A percentile compares a stretch with the other conserved stretches of the same genome.
phyloP scores from a whole-genome alignment of 2,888 invertebrate genomes.

The Sminthurides aquaticus region DNA sequence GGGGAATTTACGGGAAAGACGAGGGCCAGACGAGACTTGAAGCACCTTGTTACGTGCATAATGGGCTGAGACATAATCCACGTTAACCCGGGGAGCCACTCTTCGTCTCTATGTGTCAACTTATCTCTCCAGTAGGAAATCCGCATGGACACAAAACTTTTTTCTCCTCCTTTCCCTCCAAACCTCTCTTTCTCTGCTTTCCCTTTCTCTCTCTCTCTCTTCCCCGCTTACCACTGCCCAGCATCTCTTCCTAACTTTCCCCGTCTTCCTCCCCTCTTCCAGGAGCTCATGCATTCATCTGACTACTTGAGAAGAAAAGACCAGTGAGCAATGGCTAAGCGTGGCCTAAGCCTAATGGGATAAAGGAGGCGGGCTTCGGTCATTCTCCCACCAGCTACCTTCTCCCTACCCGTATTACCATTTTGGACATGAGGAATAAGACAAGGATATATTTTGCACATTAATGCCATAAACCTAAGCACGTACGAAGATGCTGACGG shows the following conservation, averaged over 20 bases:
- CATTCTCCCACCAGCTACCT: background rate
- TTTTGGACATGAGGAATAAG: background rate
- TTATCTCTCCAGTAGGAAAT: background rate
- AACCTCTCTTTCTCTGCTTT: background rate
- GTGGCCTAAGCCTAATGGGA: background rate
- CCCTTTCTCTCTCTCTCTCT: background rate
- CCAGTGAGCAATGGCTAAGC: background rate
- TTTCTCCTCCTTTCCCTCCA: background rate
- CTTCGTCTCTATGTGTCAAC: background rate
- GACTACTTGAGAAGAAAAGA: background rate
- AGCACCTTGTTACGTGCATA: background rate
- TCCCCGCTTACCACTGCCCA: background rate
- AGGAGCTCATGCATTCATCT: background rate
- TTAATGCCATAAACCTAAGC: background rate
- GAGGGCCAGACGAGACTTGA: background rate
- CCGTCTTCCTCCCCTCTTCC: background rate
- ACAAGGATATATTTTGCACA: background rate
- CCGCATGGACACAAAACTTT: slow-evolving; percentile 4
- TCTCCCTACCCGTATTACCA: background rate
- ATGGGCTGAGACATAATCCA: slow-evolving; percentile 4
- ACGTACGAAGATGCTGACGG: too few species aligned
- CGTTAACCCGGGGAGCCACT: background rate
- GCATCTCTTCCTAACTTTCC: background rate
- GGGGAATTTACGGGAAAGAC: background rate
- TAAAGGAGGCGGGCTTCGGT: background rate